phyloP scores from a whole-genome alignment of 2,113 vertebrate species.

The Tringa solitaria region DNA sequence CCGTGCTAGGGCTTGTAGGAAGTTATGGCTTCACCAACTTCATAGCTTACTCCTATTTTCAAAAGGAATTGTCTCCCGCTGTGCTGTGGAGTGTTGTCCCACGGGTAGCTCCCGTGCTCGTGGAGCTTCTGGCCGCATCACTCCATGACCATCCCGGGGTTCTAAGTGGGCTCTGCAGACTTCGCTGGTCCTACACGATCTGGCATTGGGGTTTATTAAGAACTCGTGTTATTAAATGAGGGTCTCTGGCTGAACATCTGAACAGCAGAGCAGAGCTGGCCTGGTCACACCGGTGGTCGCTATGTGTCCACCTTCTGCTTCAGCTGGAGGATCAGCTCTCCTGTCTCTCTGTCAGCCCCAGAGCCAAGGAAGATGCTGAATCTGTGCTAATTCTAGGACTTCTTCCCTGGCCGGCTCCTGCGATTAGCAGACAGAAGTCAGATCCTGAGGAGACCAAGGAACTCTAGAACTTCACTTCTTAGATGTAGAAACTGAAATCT shows the following conservation, averaged over 20 bases:
- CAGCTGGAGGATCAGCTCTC: neutral
- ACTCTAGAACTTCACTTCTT: neutral
- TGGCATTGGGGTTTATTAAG: neutral
- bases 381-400: neutral
- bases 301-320: neutral
- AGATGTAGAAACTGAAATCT: neutral
- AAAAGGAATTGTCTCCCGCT: neutral
- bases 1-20: rapidly evolving
- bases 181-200: rapidly evolving
- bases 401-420: neutral
- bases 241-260: neutral
- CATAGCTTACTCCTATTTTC: rapidly evolving
- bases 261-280: neutral
- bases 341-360: neutral
- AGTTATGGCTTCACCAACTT: too few relatives aligned
- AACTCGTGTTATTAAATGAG: rapidly evolving
- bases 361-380: neutral
- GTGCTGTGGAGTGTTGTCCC: neutral
- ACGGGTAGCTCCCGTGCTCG: neutral
- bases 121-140: neutral
- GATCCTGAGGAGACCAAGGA: neutral
- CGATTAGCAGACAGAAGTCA: neutral
- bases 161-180: neutral
- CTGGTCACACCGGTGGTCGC: neutral
- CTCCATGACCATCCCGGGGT: neutral